A percentile compares a stretch with the other conserved stretches of the same genome.
Conservation (phyloP, 2,888 invertebrate genomes). For the Limulus polyphemus region DNA sequence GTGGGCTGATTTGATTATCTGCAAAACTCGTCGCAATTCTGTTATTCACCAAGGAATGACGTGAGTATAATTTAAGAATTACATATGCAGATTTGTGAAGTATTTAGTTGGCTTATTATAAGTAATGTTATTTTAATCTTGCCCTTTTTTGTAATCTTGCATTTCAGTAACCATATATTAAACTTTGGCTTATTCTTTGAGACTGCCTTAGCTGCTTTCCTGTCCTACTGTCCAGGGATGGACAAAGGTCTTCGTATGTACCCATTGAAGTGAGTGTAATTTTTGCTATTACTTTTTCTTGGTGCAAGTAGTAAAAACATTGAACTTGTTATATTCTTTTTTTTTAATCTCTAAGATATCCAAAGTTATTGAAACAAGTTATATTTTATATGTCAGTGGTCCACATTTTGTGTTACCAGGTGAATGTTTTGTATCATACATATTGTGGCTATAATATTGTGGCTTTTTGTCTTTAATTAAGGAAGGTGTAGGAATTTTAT, state of each 20-base stretch:
- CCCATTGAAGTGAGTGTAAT: constrained; percentile 28
- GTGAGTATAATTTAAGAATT: constrained; percentile 7
- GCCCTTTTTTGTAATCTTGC: neutral
- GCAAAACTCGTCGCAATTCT: constrained; percentile 93
- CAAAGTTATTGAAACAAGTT: no score
- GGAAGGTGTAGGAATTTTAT: no score
- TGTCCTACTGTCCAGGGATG: constrained; percentile 42
- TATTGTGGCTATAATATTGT: no score
- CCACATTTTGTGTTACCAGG: no score
- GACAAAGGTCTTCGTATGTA: constrained; percentile 36
- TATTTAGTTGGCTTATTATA: no score
- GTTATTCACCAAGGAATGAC: constrained; percentile 94
- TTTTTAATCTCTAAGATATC: no score
- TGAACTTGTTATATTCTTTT: no score
- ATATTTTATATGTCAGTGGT: no score
- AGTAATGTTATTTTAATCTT: no score
- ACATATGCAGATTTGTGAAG: no score
- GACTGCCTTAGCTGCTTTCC: constrained; percentile 39
- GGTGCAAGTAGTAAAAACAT: neutral
- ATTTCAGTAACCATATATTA: constrained; percentile 37
- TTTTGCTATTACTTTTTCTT: constrained; percentile 1
- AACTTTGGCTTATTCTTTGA: constrained; percentile 41
- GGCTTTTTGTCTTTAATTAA: no score
- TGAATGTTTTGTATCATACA: no score
- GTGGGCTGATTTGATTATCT: constrained; percentile 96